Evolutionary conservation across 1,140 invertebrate genomes (phyloP).

Genomic region (Psilanteris sp.): DNA sequence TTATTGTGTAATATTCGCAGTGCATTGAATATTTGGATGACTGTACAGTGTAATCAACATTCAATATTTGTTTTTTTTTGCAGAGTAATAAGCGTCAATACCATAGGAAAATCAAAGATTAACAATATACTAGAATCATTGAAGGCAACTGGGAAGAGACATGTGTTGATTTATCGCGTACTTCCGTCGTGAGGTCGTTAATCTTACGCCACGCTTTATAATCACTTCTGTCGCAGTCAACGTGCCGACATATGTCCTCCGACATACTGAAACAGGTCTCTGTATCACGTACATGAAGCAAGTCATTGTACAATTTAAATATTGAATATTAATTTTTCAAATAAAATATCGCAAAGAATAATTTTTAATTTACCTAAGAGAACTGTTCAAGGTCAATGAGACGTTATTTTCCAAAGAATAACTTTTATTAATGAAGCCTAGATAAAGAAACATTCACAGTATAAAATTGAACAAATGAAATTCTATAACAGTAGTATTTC

Average conservation of each 20-base stretch:
- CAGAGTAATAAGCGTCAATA: slow-evolving; percentile 23
- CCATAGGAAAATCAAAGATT: slow-evolving; percentile 37
- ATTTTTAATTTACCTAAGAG: slow-evolving; percentile 22
- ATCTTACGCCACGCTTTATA: slow-evolving; percentile 62
- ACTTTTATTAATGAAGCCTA: too few relatives aligned
- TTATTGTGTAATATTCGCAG: too few relatives aligned
- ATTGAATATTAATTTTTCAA: slow-evolving; percentile 62
- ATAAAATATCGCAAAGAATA: slow-evolving; percentile 38
- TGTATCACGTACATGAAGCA: slow-evolving; percentile 56
- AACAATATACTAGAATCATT: slow-evolving; percentile 60
- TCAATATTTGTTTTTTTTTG: not conserved
- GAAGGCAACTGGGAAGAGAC: slow-evolving; percentile 56
- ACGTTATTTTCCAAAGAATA: too few relatives aligned
- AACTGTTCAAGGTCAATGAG: not conserved
- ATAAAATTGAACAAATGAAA: too few relatives aligned
- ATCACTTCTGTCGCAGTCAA: slow-evolving; percentile 44
- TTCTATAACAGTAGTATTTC: too few relatives aligned
- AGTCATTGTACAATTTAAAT: slow-evolving; percentile 58
- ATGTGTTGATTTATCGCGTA: slow-evolving; percentile 57
- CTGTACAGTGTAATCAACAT: too few relatives aligned
- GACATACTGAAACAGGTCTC: slow-evolving; percentile 22
- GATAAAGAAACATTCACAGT: too few relatives aligned
- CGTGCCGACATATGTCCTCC: slow-evolving; percentile 53
- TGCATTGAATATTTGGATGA: too few relatives aligned
- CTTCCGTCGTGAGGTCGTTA: slow-evolving; percentile 59